phyloP scores from a whole-genome alignment of 2,113 vertebrate genomes.

The Crypturellus undulatus region DNA sequence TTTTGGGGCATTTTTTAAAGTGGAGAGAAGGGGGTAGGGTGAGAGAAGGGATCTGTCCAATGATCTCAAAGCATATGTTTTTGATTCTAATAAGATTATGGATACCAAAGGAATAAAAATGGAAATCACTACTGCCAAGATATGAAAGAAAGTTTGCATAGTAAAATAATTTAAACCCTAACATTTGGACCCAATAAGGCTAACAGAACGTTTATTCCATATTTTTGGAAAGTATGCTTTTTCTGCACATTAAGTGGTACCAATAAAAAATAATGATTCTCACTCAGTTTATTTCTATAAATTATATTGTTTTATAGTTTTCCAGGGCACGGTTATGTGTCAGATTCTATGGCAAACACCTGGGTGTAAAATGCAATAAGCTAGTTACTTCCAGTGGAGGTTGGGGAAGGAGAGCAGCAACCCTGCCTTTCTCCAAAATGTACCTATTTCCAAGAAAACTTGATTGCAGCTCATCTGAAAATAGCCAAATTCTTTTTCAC shows the following conservation, averaged over 20 bases:
- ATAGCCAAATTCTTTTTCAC: slow-evolving; percentile 27
- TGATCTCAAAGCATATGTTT: slow-evolving; percentile 88
- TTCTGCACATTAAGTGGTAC: slow-evolving; percentile 87
- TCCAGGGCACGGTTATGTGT: slow-evolving; percentile 83
- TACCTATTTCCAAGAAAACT: slow-evolving; percentile 51
- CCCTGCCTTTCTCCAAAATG: not conserved
- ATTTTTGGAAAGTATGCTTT: slow-evolving; percentile 86
- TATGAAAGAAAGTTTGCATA: slow-evolving; percentile 88
- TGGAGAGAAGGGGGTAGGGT: slow-evolving; percentile 72
- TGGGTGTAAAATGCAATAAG: slow-evolving; percentile 81
- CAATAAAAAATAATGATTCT: slow-evolving; percentile 91
- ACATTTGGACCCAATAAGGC: slow-evolving; percentile 89
- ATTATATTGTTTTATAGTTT: slow-evolving; percentile 86
- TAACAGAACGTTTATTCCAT: slow-evolving; percentile 83
- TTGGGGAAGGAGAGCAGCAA: slow-evolving; percentile 30
- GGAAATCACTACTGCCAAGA: slow-evolving; percentile 89
- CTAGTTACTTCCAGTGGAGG: slow-evolving; percentile 74
- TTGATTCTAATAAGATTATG: slow-evolving; percentile 88
- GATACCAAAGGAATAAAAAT: slow-evolving; percentile 91
- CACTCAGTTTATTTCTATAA: slow-evolving; percentile 87
- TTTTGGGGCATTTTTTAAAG: slow-evolving; percentile 68
- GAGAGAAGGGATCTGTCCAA: slow-evolving; percentile 80
- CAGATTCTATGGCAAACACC: slow-evolving; percentile 84
- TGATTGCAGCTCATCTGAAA: slow-evolving; percentile 62
- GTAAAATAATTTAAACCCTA: slow-evolving; percentile 88